phyloP scores from a whole-genome alignment of 2,888 invertebrate species.

The Aphodius sticticus region DNA sequence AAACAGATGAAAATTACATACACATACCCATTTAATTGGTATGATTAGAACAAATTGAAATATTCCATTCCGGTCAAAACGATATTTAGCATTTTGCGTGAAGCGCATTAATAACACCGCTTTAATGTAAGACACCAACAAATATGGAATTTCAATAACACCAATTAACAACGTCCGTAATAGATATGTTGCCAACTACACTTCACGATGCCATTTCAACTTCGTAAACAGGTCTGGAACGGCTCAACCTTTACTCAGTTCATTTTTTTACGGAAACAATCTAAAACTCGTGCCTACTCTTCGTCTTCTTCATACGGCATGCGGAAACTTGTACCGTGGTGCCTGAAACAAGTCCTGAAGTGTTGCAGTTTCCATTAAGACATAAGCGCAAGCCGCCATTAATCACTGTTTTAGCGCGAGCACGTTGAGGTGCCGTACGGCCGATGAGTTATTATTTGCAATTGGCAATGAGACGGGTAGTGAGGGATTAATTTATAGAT shows the following conservation, averaged over 20 bases:
- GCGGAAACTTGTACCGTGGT: background rate
- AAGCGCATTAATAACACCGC: background rate
- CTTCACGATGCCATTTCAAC: background rate
- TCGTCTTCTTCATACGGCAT: background rate
- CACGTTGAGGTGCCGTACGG: background rate
- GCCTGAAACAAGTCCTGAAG: background rate
- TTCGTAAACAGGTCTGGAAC: background rate
- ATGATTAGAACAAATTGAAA: background rate
- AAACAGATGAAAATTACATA: background rate
- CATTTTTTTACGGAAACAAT: background rate
- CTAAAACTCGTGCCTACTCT: background rate
- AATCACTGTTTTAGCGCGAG: background rate
- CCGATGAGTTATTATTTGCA: slow-evolving; percentile 4
- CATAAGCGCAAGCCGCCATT: background rate
- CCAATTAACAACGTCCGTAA: background rate
- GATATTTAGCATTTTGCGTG: background rate
- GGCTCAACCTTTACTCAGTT: background rate
- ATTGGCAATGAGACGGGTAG: background rate
- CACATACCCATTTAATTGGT: background rate
- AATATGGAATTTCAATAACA: background rate
- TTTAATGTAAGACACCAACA: background rate
- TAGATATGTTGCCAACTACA: background rate
- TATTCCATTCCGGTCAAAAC: background rate
- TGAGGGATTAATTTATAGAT: slow-evolving; percentile 4
- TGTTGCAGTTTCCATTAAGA: background rate